Evolutionary conservation across 2,888 invertebrate species (phyloP).

Genomic region (Biston stratarius): DNA sequence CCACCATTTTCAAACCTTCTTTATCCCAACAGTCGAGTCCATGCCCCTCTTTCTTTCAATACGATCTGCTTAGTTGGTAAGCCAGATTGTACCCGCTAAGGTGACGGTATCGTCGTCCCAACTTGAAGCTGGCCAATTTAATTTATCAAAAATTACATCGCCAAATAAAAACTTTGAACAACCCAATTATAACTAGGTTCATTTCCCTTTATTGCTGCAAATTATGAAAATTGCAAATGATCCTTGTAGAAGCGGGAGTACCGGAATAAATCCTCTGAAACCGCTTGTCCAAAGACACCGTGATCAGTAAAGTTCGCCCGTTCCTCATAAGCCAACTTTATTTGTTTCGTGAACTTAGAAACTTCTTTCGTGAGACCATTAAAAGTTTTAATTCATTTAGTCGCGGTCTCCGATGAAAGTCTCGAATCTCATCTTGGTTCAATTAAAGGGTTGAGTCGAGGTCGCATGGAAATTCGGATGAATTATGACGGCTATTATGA

Average conservation of each 20-base stretch:
- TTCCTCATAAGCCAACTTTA: constrained; percentile 57
- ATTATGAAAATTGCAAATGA: constrained; percentile 44
- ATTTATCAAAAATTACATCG: too few species aligned
- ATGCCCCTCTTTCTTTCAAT: too few species aligned
- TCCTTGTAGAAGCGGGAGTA: constrained; percentile 47
- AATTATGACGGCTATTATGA: constrained; percentile 39
- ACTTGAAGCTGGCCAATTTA: too few species aligned
- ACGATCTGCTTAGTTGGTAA: too few species aligned
- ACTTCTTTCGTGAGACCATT: constrained; percentile 58
- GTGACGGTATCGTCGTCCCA: too few species aligned
- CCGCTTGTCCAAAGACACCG: constrained; percentile 43
- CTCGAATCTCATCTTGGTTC: constrained; percentile 48
- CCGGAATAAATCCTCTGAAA: constrained; percentile 44
- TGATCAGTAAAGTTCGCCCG: constrained; percentile 53
- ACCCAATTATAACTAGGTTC: background rate
- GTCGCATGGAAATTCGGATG: constrained; percentile 38
- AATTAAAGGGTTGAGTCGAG: constrained; percentile 48
- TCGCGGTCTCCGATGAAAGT: constrained; percentile 43
- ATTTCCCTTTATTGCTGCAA: constrained; percentile 23
- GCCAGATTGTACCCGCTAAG: too few species aligned
- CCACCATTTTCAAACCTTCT: too few species aligned
- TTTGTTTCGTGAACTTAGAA: constrained; percentile 55
- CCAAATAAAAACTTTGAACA: background rate
- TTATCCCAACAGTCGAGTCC: too few species aligned
- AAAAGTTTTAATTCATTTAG: constrained; percentile 70